Evolutionary conservation across 1,140 invertebrate species (phyloP).

Genomic region (Neodiprion virginianus): DNA sequence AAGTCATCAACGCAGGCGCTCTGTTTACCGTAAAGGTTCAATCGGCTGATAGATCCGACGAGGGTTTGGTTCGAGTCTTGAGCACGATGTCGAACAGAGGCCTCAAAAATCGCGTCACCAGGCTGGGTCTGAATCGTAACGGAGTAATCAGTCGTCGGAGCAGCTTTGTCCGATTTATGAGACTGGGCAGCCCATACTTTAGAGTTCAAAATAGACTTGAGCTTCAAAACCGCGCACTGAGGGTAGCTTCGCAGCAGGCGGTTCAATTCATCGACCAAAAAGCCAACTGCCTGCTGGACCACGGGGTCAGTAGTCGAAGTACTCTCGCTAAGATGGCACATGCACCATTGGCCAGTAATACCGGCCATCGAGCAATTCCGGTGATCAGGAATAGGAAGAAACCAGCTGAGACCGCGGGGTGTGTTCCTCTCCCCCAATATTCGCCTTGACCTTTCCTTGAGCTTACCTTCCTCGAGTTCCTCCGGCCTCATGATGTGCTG

Average conservation of each 20-base stretch:
- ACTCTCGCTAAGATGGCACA: conserved; percentile 72
- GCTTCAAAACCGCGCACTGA: conserved; percentile 66
- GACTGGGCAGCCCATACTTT: conserved; percentile 59
- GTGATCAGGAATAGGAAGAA: conserved; percentile 72
- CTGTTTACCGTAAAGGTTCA: conserved; percentile 84
- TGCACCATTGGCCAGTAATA: conserved; percentile 85
- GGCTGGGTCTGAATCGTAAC: conserved; percentile 72
- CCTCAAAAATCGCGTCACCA: conserved; percentile 78
- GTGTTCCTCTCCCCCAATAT: conserved; percentile 40
- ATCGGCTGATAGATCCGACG: conserved; percentile 73
- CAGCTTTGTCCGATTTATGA: conserved; percentile 43
- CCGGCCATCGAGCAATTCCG: conserved; percentile 78
- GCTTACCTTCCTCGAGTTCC: conserved; percentile 38
- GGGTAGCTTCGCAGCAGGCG: conserved; percentile 63
- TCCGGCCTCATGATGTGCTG: conserved; percentile 66
- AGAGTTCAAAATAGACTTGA: conserved; percentile 65
- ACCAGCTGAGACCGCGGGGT: conserved; percentile 76
- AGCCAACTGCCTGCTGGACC: conserved; percentile 61
- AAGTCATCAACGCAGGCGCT: conserved; percentile 79
- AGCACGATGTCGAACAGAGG: conserved; percentile 64
- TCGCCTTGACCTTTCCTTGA: conserved; percentile 37
- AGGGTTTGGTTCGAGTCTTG: conserved; percentile 60
- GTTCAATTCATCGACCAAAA: conserved; percentile 72
- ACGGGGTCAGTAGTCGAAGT: conserved; percentile 59
- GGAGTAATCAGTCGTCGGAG: conserved; percentile 67